Conservation (phyloP, 1,140 invertebrate genomes). For the Polypedilum vanderplanki region DNA sequence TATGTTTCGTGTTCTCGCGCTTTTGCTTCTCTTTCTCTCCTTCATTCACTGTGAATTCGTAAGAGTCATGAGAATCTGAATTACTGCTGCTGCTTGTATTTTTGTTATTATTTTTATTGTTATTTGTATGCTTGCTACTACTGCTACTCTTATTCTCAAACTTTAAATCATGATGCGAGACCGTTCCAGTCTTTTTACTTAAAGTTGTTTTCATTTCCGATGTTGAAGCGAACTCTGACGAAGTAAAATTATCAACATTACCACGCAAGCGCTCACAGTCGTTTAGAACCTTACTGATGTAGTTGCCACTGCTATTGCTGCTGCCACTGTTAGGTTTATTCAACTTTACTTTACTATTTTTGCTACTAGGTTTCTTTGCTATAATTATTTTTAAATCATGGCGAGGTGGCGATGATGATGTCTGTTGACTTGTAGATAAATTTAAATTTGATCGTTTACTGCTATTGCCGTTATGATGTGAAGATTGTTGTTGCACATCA, state of each 20-base stretch:
- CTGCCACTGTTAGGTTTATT: constrained; percentile 24
- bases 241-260: constrained; percentile 28
- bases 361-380: constrained; percentile 16
- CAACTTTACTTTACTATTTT: constrained; percentile 23
- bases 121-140: not conserved
- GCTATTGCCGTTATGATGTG: not conserved
- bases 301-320: not conserved
- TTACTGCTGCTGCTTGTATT: not conserved
- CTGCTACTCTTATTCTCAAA: constrained; percentile 22
- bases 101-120: not conserved
- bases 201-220: constrained; percentile 29
- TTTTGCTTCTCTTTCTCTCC: constrained; percentile 26
- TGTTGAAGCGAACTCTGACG: constrained; percentile 24
- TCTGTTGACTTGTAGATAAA: not conserved
- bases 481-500: not conserved
- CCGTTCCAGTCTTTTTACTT: constrained; percentile 28
- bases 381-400: constrained; percentile 28
- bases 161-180: constrained; percentile 29
- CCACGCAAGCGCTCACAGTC: constrained; percentile 25
- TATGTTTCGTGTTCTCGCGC: constrained; percentile 4
- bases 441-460: not conserved
- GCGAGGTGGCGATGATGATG: not conserved
- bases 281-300: constrained; percentile 22
- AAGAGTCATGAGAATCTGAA: constrained; percentile 23
- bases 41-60: constrained; percentile 12